These are phyloP conservation scores for Trinectes maculatus DNA, from an alignment of 2,113 vertebrate genomes.

Conservation along the genomic window DNA sequence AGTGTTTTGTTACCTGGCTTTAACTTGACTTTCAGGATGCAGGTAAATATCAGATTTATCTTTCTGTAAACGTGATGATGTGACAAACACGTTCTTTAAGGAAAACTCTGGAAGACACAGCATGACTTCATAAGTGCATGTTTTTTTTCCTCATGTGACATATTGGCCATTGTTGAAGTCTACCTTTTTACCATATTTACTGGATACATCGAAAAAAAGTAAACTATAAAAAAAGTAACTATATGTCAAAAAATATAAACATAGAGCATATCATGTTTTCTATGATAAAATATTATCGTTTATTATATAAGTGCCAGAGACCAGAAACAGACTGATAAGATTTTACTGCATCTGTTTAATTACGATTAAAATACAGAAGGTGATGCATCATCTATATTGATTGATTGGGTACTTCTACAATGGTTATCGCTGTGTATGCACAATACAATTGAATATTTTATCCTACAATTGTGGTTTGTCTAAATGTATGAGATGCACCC, in stretches of 20 bases:
- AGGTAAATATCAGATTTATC: constrained; percentile 79
- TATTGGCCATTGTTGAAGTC: constrained; percentile 74
- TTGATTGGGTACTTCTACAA: constrained; percentile 68
- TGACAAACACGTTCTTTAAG: constrained; percentile 62
- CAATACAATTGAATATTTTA: constrained; percentile 13
- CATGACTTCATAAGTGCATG: constrained; percentile 70
- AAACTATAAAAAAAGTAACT: no score
- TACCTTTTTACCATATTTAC: constrained; percentile 13
- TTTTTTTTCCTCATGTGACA: constrained; percentile 41
- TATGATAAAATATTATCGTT: no score
- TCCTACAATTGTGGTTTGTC: constrained; percentile 23
- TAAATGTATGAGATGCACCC: constrained; percentile 53
- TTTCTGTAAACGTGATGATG: constrained; percentile 58
- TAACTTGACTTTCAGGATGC: constrained; percentile 68
- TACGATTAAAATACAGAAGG: no score
- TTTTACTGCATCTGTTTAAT: background rate
- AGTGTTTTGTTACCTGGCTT: constrained; percentile 52
- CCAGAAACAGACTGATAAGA: no score
- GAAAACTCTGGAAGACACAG: constrained; percentile 43
- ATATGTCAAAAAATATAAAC: no score
- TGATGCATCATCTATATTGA: background rate
- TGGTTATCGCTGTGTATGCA: constrained; percentile 55
- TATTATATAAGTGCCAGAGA: no score
- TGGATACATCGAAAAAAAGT: no score
- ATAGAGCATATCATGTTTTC: no score